phyloP scores from a whole-genome alignment of 2,888 invertebrate species.

The Rhagophthalmus giganteus region DNA sequence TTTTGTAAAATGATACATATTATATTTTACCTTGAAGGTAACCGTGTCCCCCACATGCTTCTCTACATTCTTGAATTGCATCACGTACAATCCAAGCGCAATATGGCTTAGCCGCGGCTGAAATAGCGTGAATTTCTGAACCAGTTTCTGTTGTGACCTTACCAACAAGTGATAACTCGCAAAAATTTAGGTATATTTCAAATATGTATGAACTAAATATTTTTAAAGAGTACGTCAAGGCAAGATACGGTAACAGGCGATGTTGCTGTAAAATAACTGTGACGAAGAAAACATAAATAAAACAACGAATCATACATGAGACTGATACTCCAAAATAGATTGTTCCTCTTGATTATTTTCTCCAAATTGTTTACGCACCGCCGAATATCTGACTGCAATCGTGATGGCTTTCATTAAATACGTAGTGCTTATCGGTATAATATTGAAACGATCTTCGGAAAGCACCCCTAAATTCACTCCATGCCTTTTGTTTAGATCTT shows the following conservation, averaged over 20 bases:
- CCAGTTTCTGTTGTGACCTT: constrained; percentile 49
- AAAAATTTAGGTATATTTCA: constrained; percentile 28
- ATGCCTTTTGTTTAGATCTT: constrained; percentile 75
- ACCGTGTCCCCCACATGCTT: constrained; percentile 95
- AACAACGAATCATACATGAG: constrained; percentile 63
- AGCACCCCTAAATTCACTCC: constrained; percentile 63
- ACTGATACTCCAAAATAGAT: constrained; percentile 88
- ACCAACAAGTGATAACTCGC: background rate
- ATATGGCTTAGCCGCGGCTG: constrained; percentile 74
- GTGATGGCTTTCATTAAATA: constrained; percentile 74
- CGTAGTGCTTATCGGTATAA: constrained; percentile 60
- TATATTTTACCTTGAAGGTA: constrained; percentile 71
- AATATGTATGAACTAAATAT: background rate
- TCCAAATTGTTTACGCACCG: constrained; percentile 85
- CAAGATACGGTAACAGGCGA: constrained; percentile 69
- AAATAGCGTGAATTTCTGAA: constrained; percentile 77
- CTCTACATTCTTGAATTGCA: constrained; percentile 89
- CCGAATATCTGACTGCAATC: constrained; percentile 86
- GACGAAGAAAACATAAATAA: background rate
- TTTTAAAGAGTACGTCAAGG: constrained; percentile 59
- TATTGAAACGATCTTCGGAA: constrained; percentile 80
- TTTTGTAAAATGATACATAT: background rate
- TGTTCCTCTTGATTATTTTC: constrained; percentile 69
- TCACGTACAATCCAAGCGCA: constrained; percentile 85
- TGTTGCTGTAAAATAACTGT: constrained; percentile 63